Conservation (phyloP, 1,140 invertebrate genomes). For the Achatina immaculata region DNA sequence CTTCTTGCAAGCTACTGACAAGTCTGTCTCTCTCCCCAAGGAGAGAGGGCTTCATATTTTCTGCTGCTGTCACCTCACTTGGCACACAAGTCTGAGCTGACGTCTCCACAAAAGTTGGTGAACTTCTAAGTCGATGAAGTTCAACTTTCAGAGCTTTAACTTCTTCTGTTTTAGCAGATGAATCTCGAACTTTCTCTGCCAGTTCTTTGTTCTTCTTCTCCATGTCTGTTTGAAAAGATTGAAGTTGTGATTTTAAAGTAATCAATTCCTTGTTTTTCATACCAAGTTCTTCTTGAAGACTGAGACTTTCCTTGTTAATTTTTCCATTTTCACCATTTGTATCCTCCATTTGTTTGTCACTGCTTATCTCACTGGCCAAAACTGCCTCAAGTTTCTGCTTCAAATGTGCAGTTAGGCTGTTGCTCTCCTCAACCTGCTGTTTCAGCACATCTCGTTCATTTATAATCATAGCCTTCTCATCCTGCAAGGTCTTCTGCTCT, state of each 20-base stretch:
- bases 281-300: conserved; percentile 65
- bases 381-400: neutral
- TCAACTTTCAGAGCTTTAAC: conserved; percentile 48
- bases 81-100: conserved; percentile 49
- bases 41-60: conserved; percentile 40
- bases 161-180: conserved; percentile 49
- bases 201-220: conserved; percentile 69
- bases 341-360: neutral
- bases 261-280: conserved; percentile 56
- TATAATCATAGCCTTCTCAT: conserved; percentile 72
- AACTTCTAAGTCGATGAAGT: conserved; percentile 38
- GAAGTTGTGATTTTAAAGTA: conserved; percentile 73
- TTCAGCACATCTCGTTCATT: conserved; percentile 51
- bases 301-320: conserved; percentile 79
- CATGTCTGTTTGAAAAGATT: conserved; percentile 68
- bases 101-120: conserved; percentile 42
- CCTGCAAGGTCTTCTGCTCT: conserved; percentile 77
- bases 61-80: conserved; percentile 14
- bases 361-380: neutral
- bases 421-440: conserved; percentile 73
- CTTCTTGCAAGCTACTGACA: conserved; percentile 70
- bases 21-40: conserved; percentile 47
- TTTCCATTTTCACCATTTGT: neutral
- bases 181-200: conserved; percentile 63
- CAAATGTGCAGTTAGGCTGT: neutral